Base-by-base conservation (phyloP, 2,113 vertebrate genomes). In the Anser brachyrhynchus region DNA sequence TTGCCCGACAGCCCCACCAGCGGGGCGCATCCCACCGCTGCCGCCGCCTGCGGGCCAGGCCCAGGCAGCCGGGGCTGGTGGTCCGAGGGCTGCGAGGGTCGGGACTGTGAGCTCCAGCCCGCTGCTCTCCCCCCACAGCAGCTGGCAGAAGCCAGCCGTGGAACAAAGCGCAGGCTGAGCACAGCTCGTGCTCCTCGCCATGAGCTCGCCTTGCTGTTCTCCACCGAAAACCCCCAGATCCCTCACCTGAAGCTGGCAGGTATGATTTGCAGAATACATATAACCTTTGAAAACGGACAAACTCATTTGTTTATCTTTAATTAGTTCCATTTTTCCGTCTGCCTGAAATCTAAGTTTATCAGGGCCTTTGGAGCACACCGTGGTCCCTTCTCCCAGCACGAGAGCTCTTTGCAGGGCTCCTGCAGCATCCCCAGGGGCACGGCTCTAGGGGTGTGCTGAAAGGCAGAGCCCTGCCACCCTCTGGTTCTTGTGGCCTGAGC, bases 371-470 rank as follows among this genome's bases (percentile, higher is more conserved):
- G 29, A 58, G 33, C 9, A 35, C 9, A 0, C 41, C 46, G 5
- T 1, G 0, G 35, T 15, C 16, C 31, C 33, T n/a, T 6, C 26
- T 55, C 59, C 33, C 20, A 3, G 35, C 41, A 15, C 0, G 1
- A 18, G 37, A 6, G 26, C 70, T 1, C 0, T 3, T 9, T 4
- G 51, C 33, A 21, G 75, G 37, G 19, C 18, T n/a, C 35, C 55
- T 3, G 20, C 1, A 35, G 49, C 26, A 0, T 35, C 51, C 51
- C 55, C 44, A 2, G 35, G 35, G 35, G 35, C 35, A 35, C 35
- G 35, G 35, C 35, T 35, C 35, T 35, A 35, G 35, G 35, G 35
- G 35, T 35, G 35, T 35, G 35, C 35, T 35, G 0, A 13, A 43
- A 31, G 64, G 10, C 61, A 26, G 44, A 52, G 41, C 29, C 13